Percentiles rank a stretch among this genome's conserved stretches.
phyloP scores from a whole-genome alignment of 2,113 vertebrate species.

The Heterochromis multidens region DNA sequence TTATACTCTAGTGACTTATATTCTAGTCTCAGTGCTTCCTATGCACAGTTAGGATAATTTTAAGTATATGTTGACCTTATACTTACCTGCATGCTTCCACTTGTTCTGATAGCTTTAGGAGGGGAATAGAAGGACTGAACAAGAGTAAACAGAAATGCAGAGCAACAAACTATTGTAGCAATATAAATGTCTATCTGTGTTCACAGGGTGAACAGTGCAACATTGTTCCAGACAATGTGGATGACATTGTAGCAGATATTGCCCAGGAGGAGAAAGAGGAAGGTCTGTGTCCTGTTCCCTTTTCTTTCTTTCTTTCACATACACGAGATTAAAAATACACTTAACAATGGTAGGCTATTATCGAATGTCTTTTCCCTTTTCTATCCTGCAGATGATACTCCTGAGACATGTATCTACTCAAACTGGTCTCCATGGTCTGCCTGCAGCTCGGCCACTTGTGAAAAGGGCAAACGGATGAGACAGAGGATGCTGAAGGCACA shows the following conservation, averaged over 20 bases:
- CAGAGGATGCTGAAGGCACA: conserved; percentile 99
- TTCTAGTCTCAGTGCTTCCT: no score
- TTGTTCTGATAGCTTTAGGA: neutral
- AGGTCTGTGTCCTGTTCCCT: conserved; percentile 75
- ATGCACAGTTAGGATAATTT: neutral
- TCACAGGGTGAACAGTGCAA: conserved; percentile 97
- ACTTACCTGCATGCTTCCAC: neutral
- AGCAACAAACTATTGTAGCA: neutral
- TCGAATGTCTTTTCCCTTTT: neutral
- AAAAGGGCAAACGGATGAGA: conserved; percentile 97
- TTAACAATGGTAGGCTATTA: neutral
- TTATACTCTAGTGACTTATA: no score
- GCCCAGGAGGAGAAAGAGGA: conserved; percentile 97
- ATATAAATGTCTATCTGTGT: conserved; percentile 30
- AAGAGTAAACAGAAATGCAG: neutral
- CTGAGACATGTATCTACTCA: conserved; percentile 98
- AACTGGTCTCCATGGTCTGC: conserved; percentile 99
- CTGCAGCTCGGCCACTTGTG: conserved; percentile 96
- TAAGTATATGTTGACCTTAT: neutral
- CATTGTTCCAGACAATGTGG: conserved; percentile 94
- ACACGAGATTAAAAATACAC: neutral
- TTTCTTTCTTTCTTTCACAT: neutral
- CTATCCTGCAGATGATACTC: conserved; percentile 87
- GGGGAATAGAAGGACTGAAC: neutral
- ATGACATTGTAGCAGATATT: conserved; percentile 97